Evolutionary conservation across 2,113 vertebrate species (phyloP).

Genomic region (Neogale vison): DNA sequence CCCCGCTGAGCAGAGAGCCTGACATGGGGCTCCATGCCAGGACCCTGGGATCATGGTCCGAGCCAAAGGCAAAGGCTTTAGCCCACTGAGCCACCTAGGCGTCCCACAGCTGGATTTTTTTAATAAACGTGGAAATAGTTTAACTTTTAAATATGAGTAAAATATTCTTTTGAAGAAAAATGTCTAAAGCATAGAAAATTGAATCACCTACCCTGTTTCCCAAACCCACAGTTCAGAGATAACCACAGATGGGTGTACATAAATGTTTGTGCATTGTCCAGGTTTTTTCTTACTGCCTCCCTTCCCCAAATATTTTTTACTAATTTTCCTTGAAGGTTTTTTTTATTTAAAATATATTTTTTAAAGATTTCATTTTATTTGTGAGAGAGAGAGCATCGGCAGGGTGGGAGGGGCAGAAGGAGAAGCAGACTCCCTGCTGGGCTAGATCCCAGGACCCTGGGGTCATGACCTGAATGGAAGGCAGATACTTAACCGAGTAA

Average conservation of each 20-base stretch:
- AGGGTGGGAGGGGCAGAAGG: too few species aligned
- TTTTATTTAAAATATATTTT: background rate
- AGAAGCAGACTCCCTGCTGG: too few species aligned
- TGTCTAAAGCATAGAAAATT: background rate
- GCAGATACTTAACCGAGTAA: too few species aligned
- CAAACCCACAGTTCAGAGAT: background rate
- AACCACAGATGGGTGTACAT: background rate
- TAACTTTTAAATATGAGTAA: background rate
- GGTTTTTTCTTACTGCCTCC: background rate
- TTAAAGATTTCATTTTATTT: background rate
- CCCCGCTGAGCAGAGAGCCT: too few species aligned
- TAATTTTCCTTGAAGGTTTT: background rate
- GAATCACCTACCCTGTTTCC: background rate
- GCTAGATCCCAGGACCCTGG: too few species aligned
- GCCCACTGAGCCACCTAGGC: too few species aligned
- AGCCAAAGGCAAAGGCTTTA: too few species aligned
- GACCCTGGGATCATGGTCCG: too few species aligned
- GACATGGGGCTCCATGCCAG: too few species aligned
- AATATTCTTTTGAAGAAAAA: background rate
- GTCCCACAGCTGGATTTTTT: background rate
- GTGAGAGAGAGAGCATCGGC: background rate
- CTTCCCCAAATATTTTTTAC: background rate
- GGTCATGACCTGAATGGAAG: too few species aligned
- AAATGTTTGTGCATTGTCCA: background rate
- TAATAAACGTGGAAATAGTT: constrained; percentile 8